phyloP scores from a whole-genome alignment of 2,888 invertebrate species.

The Chaetogeoica ovagalla region DNA sequence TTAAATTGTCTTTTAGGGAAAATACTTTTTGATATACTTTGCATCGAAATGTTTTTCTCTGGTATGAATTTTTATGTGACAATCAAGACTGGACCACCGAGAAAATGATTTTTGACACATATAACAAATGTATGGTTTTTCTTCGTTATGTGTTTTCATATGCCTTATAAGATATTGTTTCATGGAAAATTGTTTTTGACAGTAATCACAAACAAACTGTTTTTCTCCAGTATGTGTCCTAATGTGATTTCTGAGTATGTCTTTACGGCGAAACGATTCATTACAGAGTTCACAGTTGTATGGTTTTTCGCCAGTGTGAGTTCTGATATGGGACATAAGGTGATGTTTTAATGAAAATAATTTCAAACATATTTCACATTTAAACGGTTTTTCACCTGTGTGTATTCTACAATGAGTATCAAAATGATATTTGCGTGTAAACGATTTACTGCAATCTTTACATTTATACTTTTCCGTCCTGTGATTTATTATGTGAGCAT shows the following conservation, averaged over 20 bases:
- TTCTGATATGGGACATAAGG: conserved; percentile 32
- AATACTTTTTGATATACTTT: conserved; percentile 13
- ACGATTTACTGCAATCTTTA: conserved; percentile 59
- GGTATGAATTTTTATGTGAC: conserved; percentile 32
- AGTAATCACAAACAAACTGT: conserved; percentile 41
- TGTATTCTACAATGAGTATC: conserved; percentile 48
- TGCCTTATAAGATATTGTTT: conserved; percentile 47
- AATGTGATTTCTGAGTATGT: conserved; percentile 40
- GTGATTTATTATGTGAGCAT: conserved; percentile 62
- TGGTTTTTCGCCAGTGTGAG: conserved; percentile 46
- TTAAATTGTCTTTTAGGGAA: conserved; percentile 2
- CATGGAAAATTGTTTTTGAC: conserved; percentile 44
- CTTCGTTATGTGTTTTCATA: conserved; percentile 44
- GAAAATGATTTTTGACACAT: conserved; percentile 48
- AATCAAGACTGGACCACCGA: conserved; percentile 11
- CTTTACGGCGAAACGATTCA: conserved; percentile 41
- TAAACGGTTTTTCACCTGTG: conserved; percentile 53
- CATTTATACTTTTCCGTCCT: conserved; percentile 59
- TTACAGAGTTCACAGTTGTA: conserved; percentile 46
- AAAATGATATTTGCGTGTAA: conserved; percentile 55
- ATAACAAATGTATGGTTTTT: conserved; percentile 51
- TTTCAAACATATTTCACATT: conserved; percentile 48
- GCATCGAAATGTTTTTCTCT: conserved; percentile 43
- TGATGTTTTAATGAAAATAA: conserved; percentile 44
- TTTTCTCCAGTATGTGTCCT: conserved; percentile 49